Conservation (phyloP, 2,888 invertebrate genomes). For the Sesia apiformis region DNA sequence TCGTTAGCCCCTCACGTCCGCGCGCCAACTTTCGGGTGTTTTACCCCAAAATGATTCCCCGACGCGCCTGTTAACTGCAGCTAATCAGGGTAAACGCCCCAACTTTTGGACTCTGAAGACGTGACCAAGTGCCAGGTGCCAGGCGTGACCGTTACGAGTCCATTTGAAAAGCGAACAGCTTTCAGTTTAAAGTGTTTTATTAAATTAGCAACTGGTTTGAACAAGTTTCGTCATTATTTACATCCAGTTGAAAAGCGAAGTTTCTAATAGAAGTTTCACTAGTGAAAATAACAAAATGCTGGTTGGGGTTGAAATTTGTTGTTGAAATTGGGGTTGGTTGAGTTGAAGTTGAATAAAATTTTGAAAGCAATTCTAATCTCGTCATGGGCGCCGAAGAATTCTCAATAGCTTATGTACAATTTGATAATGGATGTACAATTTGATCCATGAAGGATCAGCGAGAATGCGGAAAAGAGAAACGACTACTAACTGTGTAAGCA, state of each 20-base stretch:
- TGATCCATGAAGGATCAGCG: too few species aligned
- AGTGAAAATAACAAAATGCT: neutral
- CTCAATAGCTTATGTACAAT: too few species aligned
- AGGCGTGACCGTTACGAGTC: conserved; percentile 23
- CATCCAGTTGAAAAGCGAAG: neutral
- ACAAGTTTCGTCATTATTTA: neutral
- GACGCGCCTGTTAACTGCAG: conserved; percentile 15
- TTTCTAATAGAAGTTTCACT: neutral
- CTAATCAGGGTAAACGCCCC: conserved; percentile 16
- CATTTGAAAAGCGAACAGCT: conserved; percentile 6
- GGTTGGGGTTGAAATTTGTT: too few species aligned
- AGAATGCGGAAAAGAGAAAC: too few species aligned
- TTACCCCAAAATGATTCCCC: conserved; percentile 4
- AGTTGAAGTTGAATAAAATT: too few species aligned
- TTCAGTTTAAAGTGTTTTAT: neutral
- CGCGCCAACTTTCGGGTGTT: conserved; percentile 23
- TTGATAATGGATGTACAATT: too few species aligned
- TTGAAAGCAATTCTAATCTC: neutral
- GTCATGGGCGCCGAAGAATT: too few species aligned
- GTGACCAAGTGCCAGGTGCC: conserved; percentile 31
- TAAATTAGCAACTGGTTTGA: neutral
- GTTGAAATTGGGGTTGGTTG: too few species aligned
- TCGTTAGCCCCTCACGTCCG: conserved; percentile 21
- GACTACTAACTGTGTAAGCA: too few species aligned
- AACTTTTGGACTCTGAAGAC: conserved; percentile 26